Conservation (phyloP, 1,140 invertebrate species). For the Battus philenor region DNA sequence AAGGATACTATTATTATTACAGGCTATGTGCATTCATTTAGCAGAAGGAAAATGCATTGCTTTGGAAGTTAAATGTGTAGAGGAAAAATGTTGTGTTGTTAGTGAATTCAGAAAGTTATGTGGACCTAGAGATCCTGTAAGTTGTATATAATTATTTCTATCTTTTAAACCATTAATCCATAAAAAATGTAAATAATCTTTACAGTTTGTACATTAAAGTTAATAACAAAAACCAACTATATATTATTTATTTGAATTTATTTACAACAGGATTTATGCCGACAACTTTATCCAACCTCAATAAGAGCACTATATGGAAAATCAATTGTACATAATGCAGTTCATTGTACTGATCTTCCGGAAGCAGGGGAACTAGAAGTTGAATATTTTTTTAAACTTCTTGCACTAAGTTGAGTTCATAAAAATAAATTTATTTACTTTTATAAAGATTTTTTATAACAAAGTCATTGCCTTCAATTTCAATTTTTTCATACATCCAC, state of each 20-base stretch:
- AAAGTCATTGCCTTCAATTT: conserved; percentile 72
- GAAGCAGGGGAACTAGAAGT: conserved; percentile 91
- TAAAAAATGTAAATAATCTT: not conserved
- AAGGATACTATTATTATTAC: conserved; percentile 29
- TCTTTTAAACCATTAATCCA: not conserved
- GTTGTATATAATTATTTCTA: conserved; percentile 37
- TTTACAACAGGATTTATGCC: conserved; percentile 85
- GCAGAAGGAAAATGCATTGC: conserved; percentile 90
- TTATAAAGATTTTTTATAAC: conserved; percentile 62
- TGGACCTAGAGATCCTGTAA: conserved; percentile 92
- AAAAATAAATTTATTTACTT: conserved; percentile 29
- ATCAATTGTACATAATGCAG: conserved; percentile 88
- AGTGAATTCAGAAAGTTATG: conserved; percentile 88
- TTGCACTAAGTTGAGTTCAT: conserved; percentile 52
- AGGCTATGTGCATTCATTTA: conserved; percentile 88
- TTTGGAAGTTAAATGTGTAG: conserved; percentile 84
- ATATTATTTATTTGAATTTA: not conserved
- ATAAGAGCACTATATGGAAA: conserved; percentile 90
- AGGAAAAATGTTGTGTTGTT: conserved; percentile 78
- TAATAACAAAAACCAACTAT: conserved; percentile 3
- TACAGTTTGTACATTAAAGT: too few species aligned
- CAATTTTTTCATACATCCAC: conserved; percentile 74
- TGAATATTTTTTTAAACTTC: conserved; percentile 87
- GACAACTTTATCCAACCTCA: conserved; percentile 87
- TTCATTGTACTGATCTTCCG: conserved; percentile 94